Evolutionary conservation across 2,797 vertebrate species (phyloP), one percentile per base, ranked within the genome.

Genomic region (Enteromius anoplus): DNA sequence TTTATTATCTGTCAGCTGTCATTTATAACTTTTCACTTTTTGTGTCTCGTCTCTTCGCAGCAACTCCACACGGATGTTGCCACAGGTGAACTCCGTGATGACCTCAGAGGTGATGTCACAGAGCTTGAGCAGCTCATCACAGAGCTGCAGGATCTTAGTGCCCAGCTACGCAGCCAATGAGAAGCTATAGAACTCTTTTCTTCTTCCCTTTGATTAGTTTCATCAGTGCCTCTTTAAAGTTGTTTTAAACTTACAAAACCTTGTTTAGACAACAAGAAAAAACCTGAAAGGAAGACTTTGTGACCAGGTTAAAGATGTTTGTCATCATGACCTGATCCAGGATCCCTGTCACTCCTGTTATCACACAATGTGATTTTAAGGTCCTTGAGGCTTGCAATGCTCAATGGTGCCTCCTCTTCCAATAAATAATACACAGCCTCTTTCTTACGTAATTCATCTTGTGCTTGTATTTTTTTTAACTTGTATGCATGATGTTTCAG

Each of bases 71-170:
- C 93, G 2, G 97, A 98, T 62, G 90, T 92, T 71, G 89, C 90
- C 32, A 96, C 93, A 0, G 95, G 95, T 58, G 93, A 95, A 62
- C 64, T 99, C 87, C 93, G 92, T 32, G 19, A 66, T 0, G 96
- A 96, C 72, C 90, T 99, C 86, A 91, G 90, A 82, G 93, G 93
- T 19, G 93, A 95, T 1, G 89, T 96, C 29, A 87, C 90, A 34
- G 85, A 94, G 19, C 88, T 98, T 92, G 96, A 96, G 66, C 91
- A 86, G 64, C 83, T 96, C 70, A 90, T 96, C 69, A 71, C 86
- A 0, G 92, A 96, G 83, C 91, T 99, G 60, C 97, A 98, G 91
- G 95, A 96, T 40, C 91, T 95, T 76, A 95, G 96, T 66, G 93
- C 91, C 75, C 93, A 90, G 26, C 91, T 96, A 83, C 94, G 94